Percentiles rank a stretch among this genome's conserved stretches.
Conservation (phyloP, 2,113 vertebrate genomes). For the Henicopernis longicauda region DNA sequence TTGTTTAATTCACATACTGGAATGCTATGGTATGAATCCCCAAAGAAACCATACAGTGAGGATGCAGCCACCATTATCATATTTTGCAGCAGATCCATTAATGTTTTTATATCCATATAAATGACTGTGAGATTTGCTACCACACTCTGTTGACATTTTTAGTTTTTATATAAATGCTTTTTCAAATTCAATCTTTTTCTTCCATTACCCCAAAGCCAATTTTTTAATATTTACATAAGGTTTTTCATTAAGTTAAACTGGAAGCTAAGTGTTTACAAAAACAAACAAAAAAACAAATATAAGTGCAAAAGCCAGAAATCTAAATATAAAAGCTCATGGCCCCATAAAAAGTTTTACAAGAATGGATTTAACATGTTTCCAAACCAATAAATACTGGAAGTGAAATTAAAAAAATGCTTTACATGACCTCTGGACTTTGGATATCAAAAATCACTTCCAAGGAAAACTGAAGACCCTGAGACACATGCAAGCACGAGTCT, state of each 20-base stretch:
- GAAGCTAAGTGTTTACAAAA: conserved; percentile 48
- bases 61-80: background rate
- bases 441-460: conserved; percentile 62
- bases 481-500: conserved; percentile 64
- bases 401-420: conserved; percentile 44
- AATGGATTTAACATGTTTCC: conserved; percentile 46
- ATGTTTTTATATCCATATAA: background rate
- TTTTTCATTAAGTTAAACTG: conserved; percentile 37
- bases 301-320: conserved; percentile 58
- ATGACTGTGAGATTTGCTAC: conserved; percentile 1
- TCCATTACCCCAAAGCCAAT: background rate
- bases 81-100: background rate
- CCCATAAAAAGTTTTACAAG: conserved; percentile 33
- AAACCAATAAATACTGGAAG: conserved; percentile 61
- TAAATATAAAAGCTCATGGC: conserved; percentile 56
- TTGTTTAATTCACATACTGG: conserved; percentile 37
- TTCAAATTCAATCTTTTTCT: background rate
- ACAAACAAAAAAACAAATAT: background rate
- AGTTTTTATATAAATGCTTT: conserved; percentile 3
- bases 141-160: conserved; percentile 12
- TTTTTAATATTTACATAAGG: conserved; percentile 47
- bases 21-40: conserved; percentile 52
- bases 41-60: background rate
- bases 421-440: conserved; percentile 54
- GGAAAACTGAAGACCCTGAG: conserved; percentile 69